Conservation (phyloP, 2,113 vertebrate genomes). For the Hepsetus odoe region DNA sequence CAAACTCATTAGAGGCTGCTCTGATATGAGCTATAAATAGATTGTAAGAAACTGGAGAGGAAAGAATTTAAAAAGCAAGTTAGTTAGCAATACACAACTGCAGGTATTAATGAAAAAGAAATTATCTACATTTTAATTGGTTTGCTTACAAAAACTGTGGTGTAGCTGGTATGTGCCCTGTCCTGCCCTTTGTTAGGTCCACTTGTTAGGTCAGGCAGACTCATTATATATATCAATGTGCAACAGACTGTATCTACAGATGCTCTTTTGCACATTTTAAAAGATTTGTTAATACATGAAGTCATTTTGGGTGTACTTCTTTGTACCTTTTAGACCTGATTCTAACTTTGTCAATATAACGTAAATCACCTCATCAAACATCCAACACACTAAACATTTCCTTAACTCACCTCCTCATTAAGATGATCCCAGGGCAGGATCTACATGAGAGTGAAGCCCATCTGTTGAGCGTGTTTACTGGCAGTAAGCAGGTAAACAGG, state of each 20-base stretch:
- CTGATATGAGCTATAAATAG: not conserved
- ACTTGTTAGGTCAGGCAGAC: not conserved
- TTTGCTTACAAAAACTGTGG: too few relatives aligned
- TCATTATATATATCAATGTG: not conserved
- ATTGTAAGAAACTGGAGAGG: not conserved
- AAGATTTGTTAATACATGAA: too few relatives aligned
- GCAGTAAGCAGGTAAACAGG: constrained; percentile 50
- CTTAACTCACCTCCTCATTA: constrained; percentile 25
- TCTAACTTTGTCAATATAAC: not conserved
- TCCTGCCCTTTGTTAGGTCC: not conserved
- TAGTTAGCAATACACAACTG: too few relatives aligned
- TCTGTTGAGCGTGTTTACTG: constrained; percentile 55
- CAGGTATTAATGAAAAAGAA: too few relatives aligned
- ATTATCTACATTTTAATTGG: too few relatives aligned
- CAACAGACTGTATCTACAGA: too few relatives aligned
- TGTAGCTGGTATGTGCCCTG: too few relatives aligned
- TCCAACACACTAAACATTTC: not conserved
- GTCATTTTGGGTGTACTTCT: too few relatives aligned
- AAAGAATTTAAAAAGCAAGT: too few relatives aligned
- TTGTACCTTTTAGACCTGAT: too few relatives aligned
- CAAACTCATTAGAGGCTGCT: not conserved
- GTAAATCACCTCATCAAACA: not conserved
- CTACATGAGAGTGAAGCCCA: constrained; percentile 31
- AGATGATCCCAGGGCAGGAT: constrained; percentile 13
- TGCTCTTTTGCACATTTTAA: too few relatives aligned